These are phyloP conservation scores for Sebastes itinus DNA, from an alignment of 2,797 vertebrate species.

Conservation along the genomic window DNA sequence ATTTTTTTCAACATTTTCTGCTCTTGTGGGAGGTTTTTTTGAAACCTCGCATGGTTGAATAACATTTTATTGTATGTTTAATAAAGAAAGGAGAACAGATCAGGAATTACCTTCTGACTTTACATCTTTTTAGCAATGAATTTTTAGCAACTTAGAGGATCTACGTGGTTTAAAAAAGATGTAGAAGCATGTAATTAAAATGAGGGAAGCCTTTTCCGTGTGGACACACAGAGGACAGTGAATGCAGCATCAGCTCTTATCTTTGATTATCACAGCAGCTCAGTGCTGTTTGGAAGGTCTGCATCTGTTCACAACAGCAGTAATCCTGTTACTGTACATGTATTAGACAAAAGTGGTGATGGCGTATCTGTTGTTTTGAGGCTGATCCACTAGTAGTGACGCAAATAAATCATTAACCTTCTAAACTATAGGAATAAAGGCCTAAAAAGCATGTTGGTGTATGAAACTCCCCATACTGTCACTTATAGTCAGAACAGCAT, in stretches of 20 bases:
- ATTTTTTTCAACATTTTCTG: not conserved
- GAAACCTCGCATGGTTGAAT: not conserved
- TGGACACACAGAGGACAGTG: constrained; percentile 1
- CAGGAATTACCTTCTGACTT: not conserved
- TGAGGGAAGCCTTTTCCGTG: not conserved
- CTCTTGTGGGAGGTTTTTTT: not conserved
- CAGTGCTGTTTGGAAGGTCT: not conserved
- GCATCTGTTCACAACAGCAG: not conserved
- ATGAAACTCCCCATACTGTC: too few relatives aligned
- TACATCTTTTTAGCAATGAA: not conserved
- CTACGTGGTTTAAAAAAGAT: not conserved
- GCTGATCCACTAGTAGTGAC: not conserved
- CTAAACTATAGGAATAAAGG: not conserved
- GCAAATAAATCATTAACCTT: not conserved
- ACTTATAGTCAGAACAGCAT: too few relatives aligned
- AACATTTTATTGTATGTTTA: not conserved
- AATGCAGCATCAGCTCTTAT: constrained; percentile 11
- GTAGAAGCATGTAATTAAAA: not conserved
- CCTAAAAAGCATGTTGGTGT: too few relatives aligned
- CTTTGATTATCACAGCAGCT: constrained; percentile 1
- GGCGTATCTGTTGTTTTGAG: not conserved
- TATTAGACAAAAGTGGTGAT: not conserved
- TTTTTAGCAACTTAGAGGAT: not conserved
- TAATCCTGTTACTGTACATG: not conserved
- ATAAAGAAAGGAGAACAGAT: not conserved